These are phyloP conservation scores for Sinocyclocheilus grahami DNA, from an alignment of 2,113 vertebrate species.

Conservation along the genomic window DNA sequence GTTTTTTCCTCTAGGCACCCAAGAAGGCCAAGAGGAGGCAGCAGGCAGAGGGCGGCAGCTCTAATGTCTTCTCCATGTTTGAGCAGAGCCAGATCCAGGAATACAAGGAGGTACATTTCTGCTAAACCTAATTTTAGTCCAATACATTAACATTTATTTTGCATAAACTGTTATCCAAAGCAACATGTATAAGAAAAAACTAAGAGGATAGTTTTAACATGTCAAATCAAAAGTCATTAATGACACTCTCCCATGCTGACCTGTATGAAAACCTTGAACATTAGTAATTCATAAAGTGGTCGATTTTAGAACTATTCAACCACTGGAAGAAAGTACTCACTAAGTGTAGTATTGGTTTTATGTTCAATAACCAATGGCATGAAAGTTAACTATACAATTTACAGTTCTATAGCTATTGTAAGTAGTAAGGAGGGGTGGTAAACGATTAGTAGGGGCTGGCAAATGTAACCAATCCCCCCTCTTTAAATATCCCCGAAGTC, in stretches of 20 bases:
- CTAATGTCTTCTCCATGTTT: constrained; percentile 95
- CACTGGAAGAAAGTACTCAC: not conserved
- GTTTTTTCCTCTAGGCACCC: constrained; percentile 79
- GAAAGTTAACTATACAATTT: no score
- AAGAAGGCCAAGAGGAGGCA: constrained; percentile 92
- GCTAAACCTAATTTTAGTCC: no score
- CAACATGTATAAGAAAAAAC: no score
- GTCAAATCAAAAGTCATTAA: not conserved
- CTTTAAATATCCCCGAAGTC: constrained; percentile 68
- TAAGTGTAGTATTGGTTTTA: not conserved
- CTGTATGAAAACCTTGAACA: not conserved
- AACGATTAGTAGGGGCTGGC: constrained; percentile 43
- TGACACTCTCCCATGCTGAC: not conserved
- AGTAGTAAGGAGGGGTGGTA: constrained; percentile 29
- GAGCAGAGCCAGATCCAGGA: constrained; percentile 97
- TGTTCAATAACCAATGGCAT: not conserved
- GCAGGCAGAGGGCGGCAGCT: constrained; percentile 84
- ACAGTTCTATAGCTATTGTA: not conserved
- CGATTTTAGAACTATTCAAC: not conserved
- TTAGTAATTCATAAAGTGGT: not conserved
- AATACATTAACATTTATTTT: not conserved
- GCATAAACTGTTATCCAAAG: no score
- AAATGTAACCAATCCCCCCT: constrained; percentile 67
- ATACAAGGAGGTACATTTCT: constrained; percentile 85
- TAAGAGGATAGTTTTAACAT: not conserved